These are phyloP conservation scores for Alviniconcha marisindica DNA, from an alignment of 1,140 invertebrate species.

Conservation along the genomic window DNA sequence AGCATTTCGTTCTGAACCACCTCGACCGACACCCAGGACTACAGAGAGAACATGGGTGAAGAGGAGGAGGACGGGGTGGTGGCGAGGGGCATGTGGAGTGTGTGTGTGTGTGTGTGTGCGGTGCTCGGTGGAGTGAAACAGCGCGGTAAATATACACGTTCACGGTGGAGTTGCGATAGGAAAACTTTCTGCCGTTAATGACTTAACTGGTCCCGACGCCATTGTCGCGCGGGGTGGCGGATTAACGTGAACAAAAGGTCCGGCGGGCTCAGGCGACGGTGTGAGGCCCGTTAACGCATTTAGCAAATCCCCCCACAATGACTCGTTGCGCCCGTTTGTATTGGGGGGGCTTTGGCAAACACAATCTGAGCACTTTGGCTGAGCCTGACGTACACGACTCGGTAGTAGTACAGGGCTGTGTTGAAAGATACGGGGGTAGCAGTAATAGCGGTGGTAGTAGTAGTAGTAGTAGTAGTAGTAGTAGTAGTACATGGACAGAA, in stretches of 20 bases:
- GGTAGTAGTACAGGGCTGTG: no score
- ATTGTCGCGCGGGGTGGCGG: conserved; percentile 32
- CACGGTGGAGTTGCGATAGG: conserved; percentile 14
- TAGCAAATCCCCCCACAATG: conserved; percentile 43
- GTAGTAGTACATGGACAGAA: no score
- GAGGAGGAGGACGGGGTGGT: no score
- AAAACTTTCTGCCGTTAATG: conserved; percentile 37
- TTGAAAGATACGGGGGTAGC: no score
- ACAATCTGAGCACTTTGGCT: conserved; percentile 26
- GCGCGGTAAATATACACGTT: background rate
- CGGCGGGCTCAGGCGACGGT: conserved; percentile 28
- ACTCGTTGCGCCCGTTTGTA: conserved; percentile 32
- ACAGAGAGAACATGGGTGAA: no score
- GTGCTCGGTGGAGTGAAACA: background rate
- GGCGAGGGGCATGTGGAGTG: background rate
- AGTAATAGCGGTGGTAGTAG: no score
- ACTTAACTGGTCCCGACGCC: conserved; percentile 38
- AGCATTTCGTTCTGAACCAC: no score
- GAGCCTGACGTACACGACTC: background rate
- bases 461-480: no score
- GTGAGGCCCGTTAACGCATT: conserved; percentile 48
- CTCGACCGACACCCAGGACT: no score
- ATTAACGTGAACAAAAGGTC: conserved; percentile 36
- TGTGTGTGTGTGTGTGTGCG: background rate
- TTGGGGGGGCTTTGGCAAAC: conserved; percentile 26